phyloP scores from a whole-genome alignment of 1,140 invertebrate genomes.

The Batillaria attramentaria region DNA sequence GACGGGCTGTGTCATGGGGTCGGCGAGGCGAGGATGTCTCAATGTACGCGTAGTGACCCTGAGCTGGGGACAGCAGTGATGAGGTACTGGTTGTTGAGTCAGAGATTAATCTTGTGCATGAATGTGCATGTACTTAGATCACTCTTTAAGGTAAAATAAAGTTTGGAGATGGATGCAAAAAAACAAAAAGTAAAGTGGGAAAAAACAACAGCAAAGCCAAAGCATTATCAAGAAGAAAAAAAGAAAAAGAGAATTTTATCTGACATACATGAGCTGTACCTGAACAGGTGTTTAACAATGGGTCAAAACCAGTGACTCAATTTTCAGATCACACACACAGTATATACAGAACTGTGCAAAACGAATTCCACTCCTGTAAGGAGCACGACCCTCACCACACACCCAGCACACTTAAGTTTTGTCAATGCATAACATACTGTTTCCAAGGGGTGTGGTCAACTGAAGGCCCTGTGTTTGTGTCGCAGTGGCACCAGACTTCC shows the following conservation, averaged over 20 bases:
- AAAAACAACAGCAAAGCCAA: neutral
- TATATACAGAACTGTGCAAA: neutral
- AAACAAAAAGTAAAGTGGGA: constrained; percentile 20
- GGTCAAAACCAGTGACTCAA: neutral
- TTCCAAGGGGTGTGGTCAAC: constrained; percentile 55
- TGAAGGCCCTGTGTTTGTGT: constrained; percentile 52
- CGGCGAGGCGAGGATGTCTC: constrained; percentile 76
- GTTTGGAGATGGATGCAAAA: too few species aligned
- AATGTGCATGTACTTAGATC: too few species aligned
- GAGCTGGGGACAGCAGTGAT: constrained; percentile 37
- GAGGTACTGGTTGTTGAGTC: too few species aligned
- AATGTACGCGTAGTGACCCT: constrained; percentile 59
- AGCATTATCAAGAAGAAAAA: neutral
- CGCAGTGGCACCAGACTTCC: constrained; percentile 45
- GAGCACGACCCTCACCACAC: neutral
- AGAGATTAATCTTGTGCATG: too few species aligned
- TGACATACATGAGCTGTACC: neutral
- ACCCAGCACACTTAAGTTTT: neutral
- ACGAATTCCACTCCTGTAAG: neutral
- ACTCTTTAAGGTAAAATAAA: too few species aligned
- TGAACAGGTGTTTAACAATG: too few species aligned
- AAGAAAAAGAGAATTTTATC: neutral
- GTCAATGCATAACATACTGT: constrained; percentile 22
- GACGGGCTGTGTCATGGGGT: constrained; percentile 81
- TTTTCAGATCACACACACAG: neutral